Evolutionary conservation across 2,888 invertebrate species (phyloP).

Genomic region (Lamellibrachia columna): DNA sequence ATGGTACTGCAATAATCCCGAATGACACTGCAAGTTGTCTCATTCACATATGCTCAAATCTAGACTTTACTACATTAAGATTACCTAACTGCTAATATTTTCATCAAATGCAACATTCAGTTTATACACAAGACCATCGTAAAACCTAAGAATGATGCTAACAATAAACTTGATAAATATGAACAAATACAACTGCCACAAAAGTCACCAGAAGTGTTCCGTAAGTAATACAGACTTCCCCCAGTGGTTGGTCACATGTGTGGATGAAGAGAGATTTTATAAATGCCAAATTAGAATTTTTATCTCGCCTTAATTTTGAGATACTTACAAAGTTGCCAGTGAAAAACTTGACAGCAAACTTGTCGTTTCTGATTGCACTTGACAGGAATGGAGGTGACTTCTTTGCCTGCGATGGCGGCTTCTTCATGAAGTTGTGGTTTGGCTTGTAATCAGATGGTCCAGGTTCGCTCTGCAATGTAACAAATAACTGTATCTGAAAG

Average conservation of each 20-base stretch:
- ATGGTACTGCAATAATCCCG: neutral
- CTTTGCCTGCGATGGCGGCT: slow-evolving; percentile 40
- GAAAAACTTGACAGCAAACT: slow-evolving; percentile 61
- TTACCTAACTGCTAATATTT: too few relatives aligned
- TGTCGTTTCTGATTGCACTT: slow-evolving; percentile 59
- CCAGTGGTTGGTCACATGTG: too few relatives aligned
- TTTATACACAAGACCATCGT: neutral
- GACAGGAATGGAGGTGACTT: slow-evolving; percentile 60
- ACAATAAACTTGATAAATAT: too few relatives aligned
- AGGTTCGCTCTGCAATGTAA: slow-evolving; percentile 48
- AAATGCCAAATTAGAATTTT: too few relatives aligned
- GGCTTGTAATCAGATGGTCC: slow-evolving; percentile 61
- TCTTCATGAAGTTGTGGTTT: slow-evolving; percentile 37
- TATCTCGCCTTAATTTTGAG: neutral
- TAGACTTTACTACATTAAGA: too few relatives aligned
- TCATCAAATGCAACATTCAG: neutral
- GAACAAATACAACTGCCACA: too few relatives aligned
- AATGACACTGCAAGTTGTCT: too few relatives aligned
- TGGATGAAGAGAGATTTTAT: too few relatives aligned
- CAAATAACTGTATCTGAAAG: neutral
- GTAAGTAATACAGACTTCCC: too few relatives aligned
- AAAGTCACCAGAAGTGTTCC: too few relatives aligned
- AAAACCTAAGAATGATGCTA: neutral
- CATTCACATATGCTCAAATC: too few relatives aligned
- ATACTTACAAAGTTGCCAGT: slow-evolving; percentile 64